These are phyloP conservation scores for Bufo gargarizans DNA, from an alignment of 2,113 vertebrate species.

Conservation along the genomic window DNA sequence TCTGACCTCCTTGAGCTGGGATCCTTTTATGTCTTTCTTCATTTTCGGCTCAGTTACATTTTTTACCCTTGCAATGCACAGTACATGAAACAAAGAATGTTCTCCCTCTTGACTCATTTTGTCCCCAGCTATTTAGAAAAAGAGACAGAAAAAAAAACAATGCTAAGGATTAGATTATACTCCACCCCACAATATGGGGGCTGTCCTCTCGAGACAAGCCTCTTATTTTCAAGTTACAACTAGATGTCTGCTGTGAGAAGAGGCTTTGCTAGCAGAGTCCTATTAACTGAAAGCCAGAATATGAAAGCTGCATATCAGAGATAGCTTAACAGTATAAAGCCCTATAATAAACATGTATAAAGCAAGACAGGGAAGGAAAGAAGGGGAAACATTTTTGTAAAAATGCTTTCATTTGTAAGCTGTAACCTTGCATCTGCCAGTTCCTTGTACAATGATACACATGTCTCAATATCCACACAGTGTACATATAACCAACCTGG, in stretches of 20 bases:
- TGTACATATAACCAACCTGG: slow-evolving; percentile 22
- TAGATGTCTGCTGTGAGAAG: slow-evolving; percentile 65
- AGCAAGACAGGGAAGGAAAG: not conserved
- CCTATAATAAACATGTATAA: slow-evolving; percentile 64
- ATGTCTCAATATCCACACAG: not conserved
- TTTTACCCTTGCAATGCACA: slow-evolving; percentile 70
- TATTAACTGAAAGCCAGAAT: slow-evolving; percentile 69
- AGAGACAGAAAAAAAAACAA: slow-evolving; percentile 72
- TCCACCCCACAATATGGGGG: slow-evolving; percentile 68
- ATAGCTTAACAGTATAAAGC: slow-evolving; percentile 74
- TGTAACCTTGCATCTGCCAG: slow-evolving; percentile 26
- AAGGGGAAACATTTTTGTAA: not conserved
- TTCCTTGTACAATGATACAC: not conserved
- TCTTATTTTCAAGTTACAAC: slow-evolving; percentile 77
- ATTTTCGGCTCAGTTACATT: slow-evolving; percentile 94
- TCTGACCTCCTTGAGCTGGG: slow-evolving; percentile 96
- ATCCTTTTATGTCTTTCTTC: slow-evolving; percentile 98
- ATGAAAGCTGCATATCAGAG: slow-evolving; percentile 73
- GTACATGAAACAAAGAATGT: slow-evolving; percentile 81
- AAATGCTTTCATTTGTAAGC: slow-evolving; percentile 39
- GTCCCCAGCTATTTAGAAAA: slow-evolving; percentile 78
- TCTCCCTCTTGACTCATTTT: slow-evolving; percentile 77
- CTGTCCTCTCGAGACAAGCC: slow-evolving; percentile 74
- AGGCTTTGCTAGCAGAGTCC: slow-evolving; percentile 69
- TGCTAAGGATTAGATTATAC: slow-evolving; percentile 81